These are phyloP conservation scores for Drosophila gaucha DNA, from an alignment of 2,888 invertebrate genomes.

Conservation along the genomic window DNA sequence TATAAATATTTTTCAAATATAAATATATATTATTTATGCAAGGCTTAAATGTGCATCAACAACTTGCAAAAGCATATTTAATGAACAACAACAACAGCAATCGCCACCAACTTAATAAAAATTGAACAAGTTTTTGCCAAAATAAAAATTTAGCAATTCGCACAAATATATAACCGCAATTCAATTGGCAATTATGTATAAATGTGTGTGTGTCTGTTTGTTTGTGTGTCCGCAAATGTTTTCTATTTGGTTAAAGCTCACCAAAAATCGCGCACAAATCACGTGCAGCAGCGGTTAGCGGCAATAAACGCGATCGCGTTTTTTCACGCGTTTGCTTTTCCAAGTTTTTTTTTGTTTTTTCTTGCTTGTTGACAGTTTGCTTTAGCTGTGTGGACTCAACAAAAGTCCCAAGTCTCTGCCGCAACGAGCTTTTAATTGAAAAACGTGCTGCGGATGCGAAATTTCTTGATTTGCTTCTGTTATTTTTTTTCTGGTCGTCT, in stretches of 20 bases:
- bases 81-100: constrained; percentile 1
- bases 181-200: constrained; percentile 50
- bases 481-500: neutral
- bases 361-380: constrained; percentile 14
- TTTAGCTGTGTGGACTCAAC: constrained; percentile 55
- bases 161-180: constrained; percentile 67
- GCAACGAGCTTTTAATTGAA: constrained; percentile 81
- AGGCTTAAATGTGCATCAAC: constrained; percentile 1
- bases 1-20: constrained; percentile 11
- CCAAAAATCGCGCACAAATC: constrained; percentile 65
- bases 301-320: constrained; percentile 55
- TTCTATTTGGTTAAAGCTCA: constrained; percentile 23
- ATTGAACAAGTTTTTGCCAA: constrained; percentile 12
- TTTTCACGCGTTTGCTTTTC: constrained; percentile 42
- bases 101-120: constrained; percentile 7
- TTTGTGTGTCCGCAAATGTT: constrained; percentile 36
- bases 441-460: constrained; percentile 73
- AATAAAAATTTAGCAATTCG: constrained; percentile 41
- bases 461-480: constrained; percentile 26
- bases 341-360: constrained; percentile 2
- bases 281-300: constrained; percentile 68
- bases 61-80: constrained; percentile 1
- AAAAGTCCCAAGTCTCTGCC: constrained; percentile 28
- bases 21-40: neutral
- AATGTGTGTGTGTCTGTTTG: constrained; percentile 15